Conservation (phyloP, 2,113 vertebrate genomes). For the Onychostoma macrolepis region DNA sequence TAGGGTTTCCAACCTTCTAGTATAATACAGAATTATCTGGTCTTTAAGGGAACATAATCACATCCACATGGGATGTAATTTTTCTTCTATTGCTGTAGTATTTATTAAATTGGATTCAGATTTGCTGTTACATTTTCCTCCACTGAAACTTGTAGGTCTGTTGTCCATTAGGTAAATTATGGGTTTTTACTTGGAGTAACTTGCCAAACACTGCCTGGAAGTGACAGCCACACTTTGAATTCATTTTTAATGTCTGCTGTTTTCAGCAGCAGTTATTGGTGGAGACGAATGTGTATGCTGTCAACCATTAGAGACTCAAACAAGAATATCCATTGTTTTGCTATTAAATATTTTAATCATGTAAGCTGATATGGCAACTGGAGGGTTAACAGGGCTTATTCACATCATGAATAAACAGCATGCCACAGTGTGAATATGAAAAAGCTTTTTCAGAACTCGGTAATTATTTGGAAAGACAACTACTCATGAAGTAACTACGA, state of each 20-base stretch:
- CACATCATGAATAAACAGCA: background rate
- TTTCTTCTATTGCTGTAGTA: background rate
- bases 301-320: background rate
- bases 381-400: background rate
- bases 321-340: conserved; percentile 14
- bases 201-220: background rate
- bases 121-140: background rate
- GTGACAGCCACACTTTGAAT: background rate
- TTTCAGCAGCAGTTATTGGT: background rate
- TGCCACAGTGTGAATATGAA: background rate
- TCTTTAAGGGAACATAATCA: background rate
- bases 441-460: background rate
- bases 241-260: background rate
- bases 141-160: background rate
- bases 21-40: background rate
- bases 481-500: background rate
- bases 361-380: background rate
- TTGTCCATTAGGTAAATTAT: background rate
- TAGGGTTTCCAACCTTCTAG: background rate
- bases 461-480: background rate
- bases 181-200: background rate
- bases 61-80: background rate
- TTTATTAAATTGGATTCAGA: background rate
- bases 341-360: conserved; percentile 5
- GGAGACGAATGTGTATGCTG: background rate